phyloP scores from a whole-genome alignment of 2,888 invertebrate genomes.

The Lasioglossum figueresi region DNA sequence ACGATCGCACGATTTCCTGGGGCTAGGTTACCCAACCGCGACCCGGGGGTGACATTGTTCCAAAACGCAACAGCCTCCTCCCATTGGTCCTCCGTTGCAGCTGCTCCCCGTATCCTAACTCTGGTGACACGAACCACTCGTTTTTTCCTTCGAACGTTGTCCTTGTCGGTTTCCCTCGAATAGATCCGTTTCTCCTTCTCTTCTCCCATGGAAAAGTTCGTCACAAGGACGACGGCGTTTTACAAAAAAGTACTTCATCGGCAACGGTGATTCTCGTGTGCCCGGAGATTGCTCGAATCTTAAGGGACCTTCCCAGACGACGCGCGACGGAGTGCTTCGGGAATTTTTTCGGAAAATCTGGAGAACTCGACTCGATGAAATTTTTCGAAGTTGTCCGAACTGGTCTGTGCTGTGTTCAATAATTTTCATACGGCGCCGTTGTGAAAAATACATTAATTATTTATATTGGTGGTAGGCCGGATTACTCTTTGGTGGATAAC shows the following conservation, averaged over 20 bases:
- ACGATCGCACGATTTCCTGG: slow-evolving; percentile 70
- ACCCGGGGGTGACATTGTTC: slow-evolving; percentile 66
- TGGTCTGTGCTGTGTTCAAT: neutral
- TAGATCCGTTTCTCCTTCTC: neutral
- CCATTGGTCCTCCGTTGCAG: slow-evolving; percentile 59
- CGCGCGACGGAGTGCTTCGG: neutral
- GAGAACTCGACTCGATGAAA: neutral
- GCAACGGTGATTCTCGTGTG: neutral
- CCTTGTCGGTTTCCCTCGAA: neutral
- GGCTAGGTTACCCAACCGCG: slow-evolving; percentile 57
- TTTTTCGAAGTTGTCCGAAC: neutral
- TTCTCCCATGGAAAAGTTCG: slow-evolving; percentile 17
- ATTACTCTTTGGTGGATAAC: neutral
- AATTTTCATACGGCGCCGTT: neutral
- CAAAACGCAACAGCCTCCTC: slow-evolving; percentile 65
- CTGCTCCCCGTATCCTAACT: slow-evolving; percentile 51
- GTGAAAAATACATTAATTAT: too few species aligned
- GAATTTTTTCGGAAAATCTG: neutral
- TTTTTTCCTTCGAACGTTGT: slow-evolving; percentile 8
- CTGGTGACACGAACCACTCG: slow-evolving; percentile 37
- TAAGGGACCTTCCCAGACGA: neutral
- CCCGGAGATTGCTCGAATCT: slow-evolving; percentile 9
- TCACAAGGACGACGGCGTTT: neutral
- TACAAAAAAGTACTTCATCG: slow-evolving; percentile 1
- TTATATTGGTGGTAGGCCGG: neutral